Conservation (phyloP, 1,140 invertebrate species). For the Nilaparvata lugens region DNA sequence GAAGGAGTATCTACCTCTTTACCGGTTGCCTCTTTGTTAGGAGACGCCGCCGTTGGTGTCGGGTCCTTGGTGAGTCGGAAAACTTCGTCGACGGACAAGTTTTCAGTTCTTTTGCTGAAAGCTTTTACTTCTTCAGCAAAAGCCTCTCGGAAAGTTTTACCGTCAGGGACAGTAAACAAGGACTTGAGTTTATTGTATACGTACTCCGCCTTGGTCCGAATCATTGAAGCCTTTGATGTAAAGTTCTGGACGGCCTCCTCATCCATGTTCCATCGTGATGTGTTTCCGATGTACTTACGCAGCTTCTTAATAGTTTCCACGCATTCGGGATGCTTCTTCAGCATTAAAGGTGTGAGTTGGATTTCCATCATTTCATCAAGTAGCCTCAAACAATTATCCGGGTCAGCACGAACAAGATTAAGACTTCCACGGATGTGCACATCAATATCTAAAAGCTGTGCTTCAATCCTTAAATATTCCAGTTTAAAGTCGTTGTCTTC, state of each 20-base stretch:
- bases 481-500: constrained; percentile 14
- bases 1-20: background rate
- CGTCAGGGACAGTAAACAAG: constrained; percentile 39
- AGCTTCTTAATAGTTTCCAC: constrained; percentile 63
- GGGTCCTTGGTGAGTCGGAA: constrained; percentile 10
- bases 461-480: constrained; percentile 42
- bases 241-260: constrained; percentile 38
- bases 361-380: constrained; percentile 53
- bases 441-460: constrained; percentile 60
- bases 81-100: constrained; percentile 45
- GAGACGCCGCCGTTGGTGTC: background rate
- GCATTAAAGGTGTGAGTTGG: constrained; percentile 62
- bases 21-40: background rate
- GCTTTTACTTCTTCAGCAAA: constrained; percentile 45
- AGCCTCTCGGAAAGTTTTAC: constrained; percentile 46
- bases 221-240: constrained; percentile 51
- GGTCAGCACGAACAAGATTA: constrained; percentile 51
- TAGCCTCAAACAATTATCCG: constrained; percentile 47
- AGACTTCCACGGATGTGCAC: constrained; percentile 60
- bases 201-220: constrained; percentile 52
- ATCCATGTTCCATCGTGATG: constrained; percentile 55
- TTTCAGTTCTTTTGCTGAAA: constrained; percentile 46
- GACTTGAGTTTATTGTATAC: constrained; percentile 53
- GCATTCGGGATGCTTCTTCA: constrained; percentile 76
- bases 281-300: constrained; percentile 51